Evolutionary conservation across 1,140 invertebrate species (phyloP), one percentile per base, ranked within the genome.

Genomic region (Drosophila nigrodunni): DNA sequence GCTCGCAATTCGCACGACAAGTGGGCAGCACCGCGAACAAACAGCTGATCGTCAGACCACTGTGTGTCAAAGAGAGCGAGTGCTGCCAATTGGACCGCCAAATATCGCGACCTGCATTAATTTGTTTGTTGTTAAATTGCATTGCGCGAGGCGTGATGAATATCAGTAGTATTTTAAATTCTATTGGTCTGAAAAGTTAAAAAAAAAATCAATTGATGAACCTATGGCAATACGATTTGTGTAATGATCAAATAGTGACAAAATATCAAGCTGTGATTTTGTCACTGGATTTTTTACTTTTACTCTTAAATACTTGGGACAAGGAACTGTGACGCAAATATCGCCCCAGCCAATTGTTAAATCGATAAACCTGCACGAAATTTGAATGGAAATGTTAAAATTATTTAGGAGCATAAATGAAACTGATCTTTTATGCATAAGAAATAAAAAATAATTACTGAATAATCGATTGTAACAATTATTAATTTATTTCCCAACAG

Each of bases 81-180:
- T 11, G 18, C 13, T 65, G 43, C 15, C 35, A 59, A 50, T 73
- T 66, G 72, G 70, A 21, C 58, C 35, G 58, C 0, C 34, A 52
- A 49, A 44, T 18, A 11, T 39, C 71, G 60, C 77, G 85, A 83
- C 80, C 85, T 88, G 80, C 85, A 89, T 78, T 88, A 89, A 78
- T 80, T 77, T 52, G 4, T 54, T 64, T 59, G 34, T 61, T 66
- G 61, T 66, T 68, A 50, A 67, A 77, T 73, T 60, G 46, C 18
- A 2, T 21, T 1, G 18, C 18, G 18, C 18, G 18, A 21, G 1
- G 18, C 18, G 18, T 21, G 18, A 21, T 21, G 18, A 21, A 21
- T 21, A 21, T 21, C 18, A 21, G 18, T 21, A 2, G 18, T 1
- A 21, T 21, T 21, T 21, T 21, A 21, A 21, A 1, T 21, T 21